phyloP scores from a whole-genome alignment of 2,888 invertebrate species.

The Tinea trinotella region DNA sequence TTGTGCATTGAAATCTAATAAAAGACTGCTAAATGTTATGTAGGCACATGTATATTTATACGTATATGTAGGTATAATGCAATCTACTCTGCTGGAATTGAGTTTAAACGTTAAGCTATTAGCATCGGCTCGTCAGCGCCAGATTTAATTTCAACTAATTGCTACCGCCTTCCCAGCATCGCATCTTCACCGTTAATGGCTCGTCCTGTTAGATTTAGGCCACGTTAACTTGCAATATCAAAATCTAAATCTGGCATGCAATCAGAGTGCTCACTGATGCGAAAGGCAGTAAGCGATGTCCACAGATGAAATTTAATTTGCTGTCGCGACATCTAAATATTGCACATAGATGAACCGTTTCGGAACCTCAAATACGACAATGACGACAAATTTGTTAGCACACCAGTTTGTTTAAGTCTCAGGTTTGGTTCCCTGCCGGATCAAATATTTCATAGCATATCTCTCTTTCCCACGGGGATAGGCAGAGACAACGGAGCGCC shows the following conservation, averaged over 20 bases:
- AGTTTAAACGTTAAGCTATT: constrained; percentile 32
- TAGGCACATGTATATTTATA: background rate
- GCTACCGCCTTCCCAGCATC: constrained; percentile 35
- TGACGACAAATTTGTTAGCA: no score
- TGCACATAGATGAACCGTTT: constrained; percentile 24
- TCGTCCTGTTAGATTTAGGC: constrained; percentile 31
- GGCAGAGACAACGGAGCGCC: no score
- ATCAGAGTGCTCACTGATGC: constrained; percentile 37
- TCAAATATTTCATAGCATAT: no score
- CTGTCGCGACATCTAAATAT: constrained; percentile 25
- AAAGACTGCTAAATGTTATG: background rate
- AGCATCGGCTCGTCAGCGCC: constrained; percentile 31
- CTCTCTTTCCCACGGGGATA: no score
- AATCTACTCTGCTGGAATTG: constrained; percentile 30
- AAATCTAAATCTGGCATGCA: constrained; percentile 37
- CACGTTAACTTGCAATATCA: constrained; percentile 25
- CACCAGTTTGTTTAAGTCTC: no score
- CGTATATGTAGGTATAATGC: background rate
- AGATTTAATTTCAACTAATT: constrained; percentile 54
- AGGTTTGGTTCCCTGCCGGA: no score
- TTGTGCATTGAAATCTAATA: background rate
- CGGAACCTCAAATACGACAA: constrained; percentile 5
- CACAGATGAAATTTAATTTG: constrained; percentile 9
- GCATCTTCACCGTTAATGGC: constrained; percentile 3
- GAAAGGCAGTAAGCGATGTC: constrained; percentile 28